Conservation (phyloP, 2,113 vertebrate species). For the Proterorhinus semilunaris region DNA sequence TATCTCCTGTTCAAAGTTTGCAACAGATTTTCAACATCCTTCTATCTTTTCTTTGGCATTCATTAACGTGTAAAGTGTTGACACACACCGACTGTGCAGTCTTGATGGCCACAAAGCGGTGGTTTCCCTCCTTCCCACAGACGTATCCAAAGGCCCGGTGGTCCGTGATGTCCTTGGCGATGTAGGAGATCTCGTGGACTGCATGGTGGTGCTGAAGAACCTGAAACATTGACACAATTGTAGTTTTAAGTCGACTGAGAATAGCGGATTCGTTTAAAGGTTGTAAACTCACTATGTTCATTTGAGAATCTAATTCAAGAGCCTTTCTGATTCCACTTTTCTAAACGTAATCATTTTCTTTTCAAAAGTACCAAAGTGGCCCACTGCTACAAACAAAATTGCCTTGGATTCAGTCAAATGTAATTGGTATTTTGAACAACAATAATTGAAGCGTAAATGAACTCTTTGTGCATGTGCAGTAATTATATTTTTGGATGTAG, state of each 20-base stretch:
- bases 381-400: neutral
- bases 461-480: conserved; percentile 1
- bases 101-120: conserved; percentile 98
- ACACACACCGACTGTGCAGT: conserved; percentile 95
- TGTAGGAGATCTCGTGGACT: conserved; percentile 99
- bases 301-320: conserved; percentile 1
- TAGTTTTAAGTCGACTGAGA: neutral
- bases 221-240: conserved; percentile 61
- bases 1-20: too few species aligned
- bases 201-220: conserved; percentile 96
- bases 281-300: neutral
- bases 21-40: too few species aligned
- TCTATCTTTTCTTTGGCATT: neutral
- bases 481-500: neutral
- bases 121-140: conserved; percentile 97
- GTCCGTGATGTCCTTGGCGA: conserved; percentile 98
- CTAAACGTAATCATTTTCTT: conserved; percentile 4
- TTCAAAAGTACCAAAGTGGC: conserved; percentile 8
- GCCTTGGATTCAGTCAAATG: neutral
- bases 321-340: conserved; percentile 3
- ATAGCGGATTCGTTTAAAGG: neutral
- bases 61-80: neutral
- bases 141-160: conserved; percentile 97
- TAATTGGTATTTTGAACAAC: conserved; percentile 7
- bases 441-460: neutral